These are phyloP conservation scores for Cheilosia impressa DNA, from an alignment of 2,888 invertebrate genomes.

Conservation along the genomic window DNA sequence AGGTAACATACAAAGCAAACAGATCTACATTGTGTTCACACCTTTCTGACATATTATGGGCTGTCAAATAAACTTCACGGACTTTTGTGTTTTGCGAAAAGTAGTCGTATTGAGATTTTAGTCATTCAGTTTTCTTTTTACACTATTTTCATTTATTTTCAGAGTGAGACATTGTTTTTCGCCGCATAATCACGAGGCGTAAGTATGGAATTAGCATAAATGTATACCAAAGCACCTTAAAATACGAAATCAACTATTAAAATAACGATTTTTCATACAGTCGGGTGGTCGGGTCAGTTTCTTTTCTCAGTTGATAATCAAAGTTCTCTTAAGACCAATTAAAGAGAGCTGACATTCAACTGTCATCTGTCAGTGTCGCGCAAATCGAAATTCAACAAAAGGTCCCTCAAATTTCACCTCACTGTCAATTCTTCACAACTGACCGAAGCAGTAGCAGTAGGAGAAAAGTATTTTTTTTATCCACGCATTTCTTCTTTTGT, in stretches of 20 bases:
- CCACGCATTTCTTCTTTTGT: not conserved
- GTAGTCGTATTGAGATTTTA: not conserved
- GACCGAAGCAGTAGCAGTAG: slow-evolving; percentile 22
- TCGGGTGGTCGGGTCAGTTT: not conserved
- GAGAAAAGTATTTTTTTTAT: slow-evolving; percentile 3
- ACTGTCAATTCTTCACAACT: slow-evolving; percentile 23
- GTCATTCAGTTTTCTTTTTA: not conserved
- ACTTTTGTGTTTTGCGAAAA: not conserved
- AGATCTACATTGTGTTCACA: too few relatives aligned
- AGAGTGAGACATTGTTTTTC: not conserved
- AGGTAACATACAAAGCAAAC: too few relatives aligned
- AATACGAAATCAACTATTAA: not conserved
- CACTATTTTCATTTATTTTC: not conserved
- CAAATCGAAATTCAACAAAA: slow-evolving; percentile 15
- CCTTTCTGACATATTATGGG: too few relatives aligned
- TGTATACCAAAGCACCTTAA: not conserved
- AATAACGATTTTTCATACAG: slow-evolving; percentile 1
- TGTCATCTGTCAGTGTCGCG: slow-evolving; percentile 9
- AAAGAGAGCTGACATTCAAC: slow-evolving; percentile 25
- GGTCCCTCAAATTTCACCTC: slow-evolving; percentile 26
- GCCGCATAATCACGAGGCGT: slow-evolving; percentile 1
- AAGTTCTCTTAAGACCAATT: slow-evolving; percentile 14
- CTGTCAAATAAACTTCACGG: too few relatives aligned
- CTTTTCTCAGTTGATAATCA: not conserved
- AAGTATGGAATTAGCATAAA: not conserved